phyloP scores from a whole-genome alignment of 2,797 vertebrate genomes.

The Urosaurus nigricauda region DNA sequence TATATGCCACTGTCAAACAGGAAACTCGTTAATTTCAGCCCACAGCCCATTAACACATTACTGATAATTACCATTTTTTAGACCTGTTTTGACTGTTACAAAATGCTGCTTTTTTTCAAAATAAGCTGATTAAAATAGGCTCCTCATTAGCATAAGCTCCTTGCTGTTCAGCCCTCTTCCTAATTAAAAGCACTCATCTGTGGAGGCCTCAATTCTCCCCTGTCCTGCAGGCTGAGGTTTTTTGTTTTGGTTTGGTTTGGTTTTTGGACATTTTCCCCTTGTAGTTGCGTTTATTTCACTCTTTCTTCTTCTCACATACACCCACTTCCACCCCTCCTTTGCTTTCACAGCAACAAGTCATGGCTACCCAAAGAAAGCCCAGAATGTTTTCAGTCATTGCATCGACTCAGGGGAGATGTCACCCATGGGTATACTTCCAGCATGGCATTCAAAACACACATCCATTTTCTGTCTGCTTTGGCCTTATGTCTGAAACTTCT shows the following conservation, averaged over 20 bases:
- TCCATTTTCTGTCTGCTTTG: neutral
- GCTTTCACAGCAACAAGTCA: constrained; percentile 57
- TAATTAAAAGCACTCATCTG: constrained; percentile 99
- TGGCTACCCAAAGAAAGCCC: constrained; percentile 9
- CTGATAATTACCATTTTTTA: constrained; percentile 83
- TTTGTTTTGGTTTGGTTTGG: constrained; percentile 37
- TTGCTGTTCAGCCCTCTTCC: constrained; percentile 86
- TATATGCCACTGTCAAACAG: constrained; percentile 41
- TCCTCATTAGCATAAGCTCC: constrained; percentile 94
- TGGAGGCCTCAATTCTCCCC: constrained; percentile 86
- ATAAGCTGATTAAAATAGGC: constrained; percentile 93
- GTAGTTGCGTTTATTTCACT: constrained; percentile 73
- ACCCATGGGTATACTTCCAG: neutral
- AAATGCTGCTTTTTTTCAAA: constrained; percentile 77
- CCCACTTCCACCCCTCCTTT: constrained; percentile 25
- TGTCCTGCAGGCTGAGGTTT: constrained; percentile 72
- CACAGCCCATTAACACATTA: constrained; percentile 70
- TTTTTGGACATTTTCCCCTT: constrained; percentile 74
- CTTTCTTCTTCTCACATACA: constrained; percentile 57
- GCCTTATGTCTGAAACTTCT: constrained; percentile 1
- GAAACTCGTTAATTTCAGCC: constrained; percentile 61
- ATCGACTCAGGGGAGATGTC: neutral
- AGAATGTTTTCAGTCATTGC: neutral
- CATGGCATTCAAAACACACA: neutral
- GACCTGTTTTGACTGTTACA: constrained; percentile 83